Evolutionary conservation across 1,140 invertebrate species (phyloP), one percentile per base, ranked within the genome.

Genomic region (Nautilus pompilius): DNA sequence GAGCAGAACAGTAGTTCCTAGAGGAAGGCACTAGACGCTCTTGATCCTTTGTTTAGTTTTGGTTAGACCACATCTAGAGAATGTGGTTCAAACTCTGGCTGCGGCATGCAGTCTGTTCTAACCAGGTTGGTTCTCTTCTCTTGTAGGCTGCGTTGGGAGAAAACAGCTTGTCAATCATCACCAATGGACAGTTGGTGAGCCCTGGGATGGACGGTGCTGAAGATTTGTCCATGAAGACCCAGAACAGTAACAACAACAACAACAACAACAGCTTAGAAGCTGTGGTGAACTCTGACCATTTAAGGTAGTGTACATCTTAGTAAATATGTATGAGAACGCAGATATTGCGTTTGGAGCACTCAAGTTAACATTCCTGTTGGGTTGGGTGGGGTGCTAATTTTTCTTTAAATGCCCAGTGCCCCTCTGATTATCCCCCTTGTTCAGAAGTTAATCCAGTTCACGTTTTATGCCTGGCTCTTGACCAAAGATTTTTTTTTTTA

Each of bases 141-240:
- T 83, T 83, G 57, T 80, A 89, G 88, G 88, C 87, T 76, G 87
- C 88, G 15, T 82, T 89, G 63, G 88, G 87, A 24, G 88, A 89
- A 68, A 86, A 85, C 68, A 88, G 87, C 69, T 82, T 88, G 80
- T 84, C 87, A 67, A 84, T 88, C 77, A 80, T 87, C 26, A 57
- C 67, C 22, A 58, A 62, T 53, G 58, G 58, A 24, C 69, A 77
- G 53, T 54, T 72, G 49, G 57, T 67, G 13, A 69, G 69, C 29
- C 70, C 24, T 28, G 45, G 46, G 54, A 54, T 78, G 46, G 77
- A 78, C 48, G 76, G 71, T 41, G 80, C 73, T 2, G 76, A 81
- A 65, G 80, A 82, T 62, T 63, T 82, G 28, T 80, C 79, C 3
- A 76, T 82, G 74, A 79, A 78, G 53, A 55, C 58, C 33, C 46